These are phyloP conservation scores for Desoria tigrina DNA, from an alignment of 2,888 invertebrate species.

Conservation along the genomic window DNA sequence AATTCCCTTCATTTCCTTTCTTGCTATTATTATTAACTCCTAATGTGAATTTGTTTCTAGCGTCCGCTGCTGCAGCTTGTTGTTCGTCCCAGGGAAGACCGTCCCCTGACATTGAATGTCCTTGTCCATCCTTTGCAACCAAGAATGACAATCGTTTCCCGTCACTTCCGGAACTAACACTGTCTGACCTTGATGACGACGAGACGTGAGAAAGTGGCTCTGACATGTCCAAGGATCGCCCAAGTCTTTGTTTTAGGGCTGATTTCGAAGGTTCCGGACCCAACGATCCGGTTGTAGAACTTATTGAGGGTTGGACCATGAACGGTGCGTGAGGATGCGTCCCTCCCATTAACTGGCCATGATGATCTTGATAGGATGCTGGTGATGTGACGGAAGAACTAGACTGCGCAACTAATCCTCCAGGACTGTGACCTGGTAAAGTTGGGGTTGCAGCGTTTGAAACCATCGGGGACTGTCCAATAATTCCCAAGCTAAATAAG, in stretches of 20 bases:
- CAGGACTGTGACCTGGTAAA: constrained; percentile 31
- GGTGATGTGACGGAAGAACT: constrained; percentile 48
- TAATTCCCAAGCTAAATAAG: constrained; percentile 18
- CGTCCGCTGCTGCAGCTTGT: constrained; percentile 17
- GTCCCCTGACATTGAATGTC: constrained; percentile 27
- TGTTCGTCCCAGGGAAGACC: constrained; percentile 47
- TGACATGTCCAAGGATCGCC: constrained; percentile 48
- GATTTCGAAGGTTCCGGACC: constrained; percentile 45
- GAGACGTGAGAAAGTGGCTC: constrained; percentile 47
- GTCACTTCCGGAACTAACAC: constrained; percentile 52
- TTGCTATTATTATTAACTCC: constrained; percentile 16
- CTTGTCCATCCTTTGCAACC: constrained; percentile 39
- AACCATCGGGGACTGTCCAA: constrained; percentile 38
- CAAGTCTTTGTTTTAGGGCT: constrained; percentile 44
- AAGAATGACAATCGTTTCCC: constrained; percentile 49
- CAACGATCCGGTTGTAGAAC: constrained; percentile 43
- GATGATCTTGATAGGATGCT: constrained; percentile 34
- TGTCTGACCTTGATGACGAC: constrained; percentile 52
- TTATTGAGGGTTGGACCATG: constrained; percentile 38
- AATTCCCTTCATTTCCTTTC: constrained; percentile 41
- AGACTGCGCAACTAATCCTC: constrained; percentile 33
- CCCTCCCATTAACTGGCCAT: constrained; percentile 2
- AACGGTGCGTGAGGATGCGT: constrained; percentile 41
- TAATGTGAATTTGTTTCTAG: constrained; percentile 9
- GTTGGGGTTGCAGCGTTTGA: constrained; percentile 43